Evolutionary conservation across 2,797 vertebrate species (phyloP).

Genomic region (Onychomys arenicola): DNA sequence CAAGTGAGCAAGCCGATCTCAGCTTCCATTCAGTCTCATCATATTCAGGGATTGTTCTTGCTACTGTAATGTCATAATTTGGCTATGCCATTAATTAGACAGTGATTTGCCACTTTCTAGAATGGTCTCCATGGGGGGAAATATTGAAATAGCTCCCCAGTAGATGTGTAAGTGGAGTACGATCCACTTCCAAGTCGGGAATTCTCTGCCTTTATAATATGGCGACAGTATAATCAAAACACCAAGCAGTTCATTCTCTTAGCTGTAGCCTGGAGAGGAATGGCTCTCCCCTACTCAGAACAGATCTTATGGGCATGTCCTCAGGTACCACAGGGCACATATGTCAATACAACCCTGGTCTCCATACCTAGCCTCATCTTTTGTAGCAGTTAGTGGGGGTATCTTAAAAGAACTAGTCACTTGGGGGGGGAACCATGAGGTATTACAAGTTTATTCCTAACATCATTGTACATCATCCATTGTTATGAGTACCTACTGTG

Average conservation of each 20-base stretch:
- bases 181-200: neutral
- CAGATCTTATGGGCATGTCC: fast-evolving
- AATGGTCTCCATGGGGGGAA: constrained; percentile 13
- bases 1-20: neutral
- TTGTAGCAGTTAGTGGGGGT: neutral
- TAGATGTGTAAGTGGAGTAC: constrained; percentile 32
- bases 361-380: neutral
- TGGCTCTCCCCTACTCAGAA: neutral
- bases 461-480: too few relatives aligned
- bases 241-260: neutral
- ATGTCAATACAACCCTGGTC: neutral
- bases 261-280: neutral
- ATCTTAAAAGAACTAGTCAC: constrained; percentile 4
- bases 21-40: neutral
- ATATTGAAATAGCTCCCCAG: constrained; percentile 24
- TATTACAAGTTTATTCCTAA: constrained; percentile 17
- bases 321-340: neutral
- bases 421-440: neutral
- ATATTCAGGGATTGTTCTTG: neutral
- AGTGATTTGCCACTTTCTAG: neutral
- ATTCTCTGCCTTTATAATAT: neutral
- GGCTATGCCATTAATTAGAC: constrained; percentile 47
- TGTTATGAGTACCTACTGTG: constrained; percentile 29
- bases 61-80: constrained; percentile 23
- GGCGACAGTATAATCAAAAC: neutral